Evolutionary conservation across 2,797 vertebrate genomes (phyloP), one percentile per base, ranked within the genome.

Genomic region (Merluccius polli): DNA sequence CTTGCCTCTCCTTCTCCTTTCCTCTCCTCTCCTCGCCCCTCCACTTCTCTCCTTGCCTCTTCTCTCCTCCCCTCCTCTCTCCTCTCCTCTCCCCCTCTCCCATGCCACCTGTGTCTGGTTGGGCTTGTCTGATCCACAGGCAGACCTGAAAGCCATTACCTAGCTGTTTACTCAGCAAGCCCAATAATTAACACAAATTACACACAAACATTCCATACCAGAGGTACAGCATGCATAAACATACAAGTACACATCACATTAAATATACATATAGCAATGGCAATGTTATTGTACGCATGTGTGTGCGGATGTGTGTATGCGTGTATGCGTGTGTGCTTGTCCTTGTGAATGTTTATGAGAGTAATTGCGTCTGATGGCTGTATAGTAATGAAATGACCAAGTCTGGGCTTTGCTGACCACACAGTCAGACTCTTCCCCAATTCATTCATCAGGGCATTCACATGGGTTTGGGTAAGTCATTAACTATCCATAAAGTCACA

Each of bases 111-210:
- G 88, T 84, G 80, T 85, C 85, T 84, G 24, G 32, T 76, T 44
- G 68, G 71, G 73, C 41, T 70, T 67, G 76, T 76, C 73, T 84
- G 79, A 80, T 82, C 83, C 82, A 70, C 75, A 77, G 78, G 77
- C 85, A 77, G 77, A 73, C 77, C 86, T 87, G 78, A 68, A 84
- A 87, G 86, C 81, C 77, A 86, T 89, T 78, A 81, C 79, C 31
- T 38, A 73, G 80, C 76, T 88, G 80, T 89, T 89, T 86, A 87
- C 85, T 84, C 81, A 77, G 77, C 81, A 80, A 78, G 87, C 78
- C 77, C 78, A 78, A 75, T 88, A 84, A 91, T 91, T 91, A 89
- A 86, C 79, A 82, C 83, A 83, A 89, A 91, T 92, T 90, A 89
- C 81, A 72, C 86, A 85, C 85, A 85, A 52, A 52, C 81, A 88